These are phyloP conservation scores for Xenopus borealis DNA, from an alignment of 2,113 vertebrate genomes.

Conservation along the genomic window DNA sequence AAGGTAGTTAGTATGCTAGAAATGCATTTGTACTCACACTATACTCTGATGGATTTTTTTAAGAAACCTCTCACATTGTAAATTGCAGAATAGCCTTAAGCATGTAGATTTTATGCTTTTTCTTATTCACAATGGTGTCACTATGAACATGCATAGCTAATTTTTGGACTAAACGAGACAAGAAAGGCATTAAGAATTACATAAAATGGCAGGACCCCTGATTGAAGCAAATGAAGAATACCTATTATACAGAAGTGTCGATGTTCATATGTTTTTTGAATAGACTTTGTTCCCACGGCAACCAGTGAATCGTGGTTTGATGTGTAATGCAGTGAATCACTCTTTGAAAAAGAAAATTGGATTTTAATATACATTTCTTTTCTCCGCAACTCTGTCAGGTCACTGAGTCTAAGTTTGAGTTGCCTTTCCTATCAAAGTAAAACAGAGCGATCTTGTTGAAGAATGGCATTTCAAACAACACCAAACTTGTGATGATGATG, in stretches of 20 bases:
- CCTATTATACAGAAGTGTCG: conserved; percentile 36
- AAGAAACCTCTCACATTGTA: too few relatives aligned
- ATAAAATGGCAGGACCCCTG: conserved; percentile 21
- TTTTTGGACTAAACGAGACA: conserved; percentile 16
- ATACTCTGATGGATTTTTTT: too few relatives aligned
- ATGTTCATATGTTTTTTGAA: conserved; percentile 61
- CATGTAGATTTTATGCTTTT: background rate
- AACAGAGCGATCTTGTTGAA: conserved; percentile 32
- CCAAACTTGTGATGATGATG: too few relatives aligned
- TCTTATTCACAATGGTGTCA: background rate
- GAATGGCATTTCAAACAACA: background rate
- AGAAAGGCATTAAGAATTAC: conserved; percentile 15
- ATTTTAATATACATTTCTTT: conserved; percentile 38
- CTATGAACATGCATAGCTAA: background rate
- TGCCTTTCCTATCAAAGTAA: conserved; percentile 7
- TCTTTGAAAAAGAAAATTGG: conserved; percentile 52
- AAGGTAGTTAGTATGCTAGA: too few relatives aligned
- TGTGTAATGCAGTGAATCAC: conserved; percentile 52
- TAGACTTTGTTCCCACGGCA: conserved; percentile 57
- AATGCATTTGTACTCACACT: too few relatives aligned
- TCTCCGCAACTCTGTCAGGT: conserved; percentile 5
- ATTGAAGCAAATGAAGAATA: conserved; percentile 27
- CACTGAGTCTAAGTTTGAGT: conserved; percentile 21
- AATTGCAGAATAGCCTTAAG: too few relatives aligned
- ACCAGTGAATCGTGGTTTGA: conserved; percentile 42